These are phyloP conservation scores for Creontiades dilutus DNA, from an alignment of 2,888 invertebrate species.

Conservation along the genomic window DNA sequence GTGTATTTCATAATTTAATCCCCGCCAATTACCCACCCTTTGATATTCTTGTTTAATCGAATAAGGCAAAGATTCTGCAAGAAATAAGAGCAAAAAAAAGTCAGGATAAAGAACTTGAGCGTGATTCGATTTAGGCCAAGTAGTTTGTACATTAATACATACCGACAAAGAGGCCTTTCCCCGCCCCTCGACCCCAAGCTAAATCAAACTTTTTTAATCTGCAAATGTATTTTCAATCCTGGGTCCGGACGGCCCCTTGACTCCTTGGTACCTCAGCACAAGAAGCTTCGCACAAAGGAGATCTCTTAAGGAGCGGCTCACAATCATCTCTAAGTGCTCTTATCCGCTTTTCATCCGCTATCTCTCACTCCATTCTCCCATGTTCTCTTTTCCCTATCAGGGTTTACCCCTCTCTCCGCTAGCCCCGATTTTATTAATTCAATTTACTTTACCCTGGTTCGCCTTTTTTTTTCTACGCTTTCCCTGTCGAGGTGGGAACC, in stretches of 20 bases:
- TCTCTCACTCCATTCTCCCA: slow-evolving; percentile 33
- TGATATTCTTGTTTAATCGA: too few species aligned
- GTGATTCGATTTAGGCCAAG: slow-evolving; percentile 59
- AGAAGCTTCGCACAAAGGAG: slow-evolving; percentile 64
- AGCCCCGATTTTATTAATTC: slow-evolving; percentile 48
- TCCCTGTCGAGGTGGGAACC: neutral
- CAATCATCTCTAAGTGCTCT: slow-evolving; percentile 69
- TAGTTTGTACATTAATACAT: slow-evolving; percentile 30
- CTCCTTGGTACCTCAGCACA: slow-evolving; percentile 10
- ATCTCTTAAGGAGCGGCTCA: slow-evolving; percentile 53
- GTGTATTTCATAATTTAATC: too few species aligned
- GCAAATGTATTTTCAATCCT: slow-evolving; percentile 68
- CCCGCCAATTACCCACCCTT: too few species aligned
- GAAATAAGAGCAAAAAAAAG: neutral
- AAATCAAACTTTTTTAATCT: slow-evolving; percentile 71
- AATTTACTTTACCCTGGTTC: slow-evolving; percentile 16
- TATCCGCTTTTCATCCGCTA: slow-evolving; percentile 55
- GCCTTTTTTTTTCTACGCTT: neutral
- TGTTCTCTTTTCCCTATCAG: slow-evolving; percentile 53
- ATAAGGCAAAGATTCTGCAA: too few species aligned
- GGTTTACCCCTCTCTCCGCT: neutral
- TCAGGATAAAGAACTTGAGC: neutral
- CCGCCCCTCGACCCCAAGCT: slow-evolving; percentile 1
- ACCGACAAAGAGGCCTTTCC: neutral
- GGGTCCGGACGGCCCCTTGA: slow-evolving; percentile 14